A percentile compares a stretch with the other conserved stretches of the same genome.
Conservation (phyloP, 2,888 invertebrate genomes). For the Taenaris catops region DNA sequence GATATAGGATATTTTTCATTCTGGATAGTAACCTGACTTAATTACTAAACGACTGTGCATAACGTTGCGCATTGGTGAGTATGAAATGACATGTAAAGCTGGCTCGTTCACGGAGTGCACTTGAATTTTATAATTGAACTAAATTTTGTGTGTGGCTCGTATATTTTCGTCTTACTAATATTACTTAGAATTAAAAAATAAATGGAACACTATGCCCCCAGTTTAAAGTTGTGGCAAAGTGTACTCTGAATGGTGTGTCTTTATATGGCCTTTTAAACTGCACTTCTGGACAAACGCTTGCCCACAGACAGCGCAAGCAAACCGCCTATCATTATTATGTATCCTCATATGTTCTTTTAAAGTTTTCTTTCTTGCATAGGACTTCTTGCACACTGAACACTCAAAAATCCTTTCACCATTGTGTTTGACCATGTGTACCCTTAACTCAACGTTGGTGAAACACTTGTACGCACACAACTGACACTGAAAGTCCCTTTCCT, state of each 20-base stretch:
- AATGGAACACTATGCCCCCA: no score
- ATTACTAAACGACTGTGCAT: slow-evolving; percentile 29
- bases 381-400: slow-evolving; percentile 59
- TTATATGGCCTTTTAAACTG: slow-evolving; percentile 59
- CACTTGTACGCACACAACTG: slow-evolving; percentile 47
- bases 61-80: slow-evolving; percentile 39
- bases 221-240: slow-evolving; percentile 19
- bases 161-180: no score
- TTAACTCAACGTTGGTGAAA: slow-evolving; percentile 51
- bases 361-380: slow-evolving; percentile 57
- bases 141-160: no score
- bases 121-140: slow-evolving; percentile 1
- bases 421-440: slow-evolving; percentile 55
- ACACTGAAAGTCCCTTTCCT: slow-evolving; percentile 50
- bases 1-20: no score
- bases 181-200: no score
- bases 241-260: slow-evolving; percentile 50
- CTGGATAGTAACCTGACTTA: no score
- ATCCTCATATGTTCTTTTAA: slow-evolving; percentile 59
- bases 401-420: slow-evolving; percentile 55
- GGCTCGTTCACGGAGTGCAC: slow-evolving; percentile 20
- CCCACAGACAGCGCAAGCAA: slow-evolving; percentile 53
- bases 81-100: slow-evolving; percentile 30
- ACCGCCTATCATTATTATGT: slow-evolving; percentile 58
- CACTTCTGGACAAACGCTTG: slow-evolving; percentile 64